Evolutionary conservation across 2,797 vertebrate species (phyloP).

Genomic region (Lemur catta): DNA sequence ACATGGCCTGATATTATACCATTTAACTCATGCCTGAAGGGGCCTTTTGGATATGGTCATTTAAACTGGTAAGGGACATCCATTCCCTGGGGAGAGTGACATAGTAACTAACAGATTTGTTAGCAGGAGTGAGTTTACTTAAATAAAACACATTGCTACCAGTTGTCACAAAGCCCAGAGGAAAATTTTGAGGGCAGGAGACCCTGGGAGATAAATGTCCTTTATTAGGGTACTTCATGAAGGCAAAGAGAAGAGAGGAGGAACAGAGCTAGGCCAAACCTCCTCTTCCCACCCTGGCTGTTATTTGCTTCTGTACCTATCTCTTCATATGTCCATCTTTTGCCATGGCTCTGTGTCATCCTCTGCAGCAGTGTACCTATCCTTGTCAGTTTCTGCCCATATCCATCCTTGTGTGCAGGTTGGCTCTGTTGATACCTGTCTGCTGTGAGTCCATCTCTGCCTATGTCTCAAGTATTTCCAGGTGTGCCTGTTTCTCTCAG

Average conservation of each 20-base stretch:
- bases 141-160: constrained; percentile 51
- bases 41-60: neutral
- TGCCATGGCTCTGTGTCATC: neutral
- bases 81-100: neutral
- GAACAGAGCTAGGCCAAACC: neutral
- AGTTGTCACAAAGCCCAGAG: constrained; percentile 16
- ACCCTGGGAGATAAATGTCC: neutral
- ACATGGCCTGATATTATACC: neutral
- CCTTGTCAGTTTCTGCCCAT: neutral
- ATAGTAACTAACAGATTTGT: constrained; percentile 39
- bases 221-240: neutral
- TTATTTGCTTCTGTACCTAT: neutral
- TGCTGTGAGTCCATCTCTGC: neutral
- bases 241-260: neutral
- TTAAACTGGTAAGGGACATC: neutral
- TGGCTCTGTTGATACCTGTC: neutral
- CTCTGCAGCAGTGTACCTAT: neutral
- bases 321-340: neutral
- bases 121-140: constrained; percentile 52
- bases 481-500: neutral
- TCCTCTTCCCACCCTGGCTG: neutral
- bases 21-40: neutral
- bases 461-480: neutral
- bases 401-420: neutral
- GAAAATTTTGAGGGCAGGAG: constrained; percentile 2